phyloP scores from a whole-genome alignment of 2,113 vertebrate genomes.

The Ondatra zibethicus region DNA sequence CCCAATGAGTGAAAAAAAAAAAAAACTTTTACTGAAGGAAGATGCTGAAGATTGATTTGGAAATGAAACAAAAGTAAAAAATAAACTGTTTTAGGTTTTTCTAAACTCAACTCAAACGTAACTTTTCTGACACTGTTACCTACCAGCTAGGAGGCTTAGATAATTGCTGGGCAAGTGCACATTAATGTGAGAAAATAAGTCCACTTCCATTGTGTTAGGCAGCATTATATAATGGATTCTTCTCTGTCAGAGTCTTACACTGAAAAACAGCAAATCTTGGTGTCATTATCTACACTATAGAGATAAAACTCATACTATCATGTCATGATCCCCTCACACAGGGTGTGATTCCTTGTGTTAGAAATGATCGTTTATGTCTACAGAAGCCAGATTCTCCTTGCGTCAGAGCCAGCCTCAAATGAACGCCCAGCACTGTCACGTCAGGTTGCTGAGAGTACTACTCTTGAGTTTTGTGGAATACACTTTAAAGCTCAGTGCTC shows the following conservation, averaged over 20 bases:
- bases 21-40: background rate
- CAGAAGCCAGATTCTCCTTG: background rate
- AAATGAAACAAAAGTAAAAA: slow-evolving; percentile 49
- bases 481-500: background rate
- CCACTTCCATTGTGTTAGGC: slow-evolving; percentile 35
- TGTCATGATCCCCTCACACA: background rate
- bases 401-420: background rate
- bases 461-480: background rate
- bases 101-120: slow-evolving; percentile 51
- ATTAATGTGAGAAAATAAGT: slow-evolving; percentile 47
- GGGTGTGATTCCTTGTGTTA: background rate
- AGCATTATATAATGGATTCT: slow-evolving; percentile 22
- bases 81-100: slow-evolving; percentile 36
- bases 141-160: slow-evolving; percentile 34
- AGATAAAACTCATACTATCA: background rate
- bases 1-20: background rate
- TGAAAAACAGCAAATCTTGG: slow-evolving; percentile 13
- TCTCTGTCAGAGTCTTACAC: background rate
- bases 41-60: slow-evolving; percentile 7
- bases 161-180: slow-evolving; percentile 45
- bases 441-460: background rate
- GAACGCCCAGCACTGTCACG: background rate
- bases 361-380: background rate
- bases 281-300: background rate
- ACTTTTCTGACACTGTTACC: slow-evolving; percentile 44